Evolutionary conservation across 2,113 vertebrate genomes (phyloP).

Genomic region (Climacteris rufus): DNA sequence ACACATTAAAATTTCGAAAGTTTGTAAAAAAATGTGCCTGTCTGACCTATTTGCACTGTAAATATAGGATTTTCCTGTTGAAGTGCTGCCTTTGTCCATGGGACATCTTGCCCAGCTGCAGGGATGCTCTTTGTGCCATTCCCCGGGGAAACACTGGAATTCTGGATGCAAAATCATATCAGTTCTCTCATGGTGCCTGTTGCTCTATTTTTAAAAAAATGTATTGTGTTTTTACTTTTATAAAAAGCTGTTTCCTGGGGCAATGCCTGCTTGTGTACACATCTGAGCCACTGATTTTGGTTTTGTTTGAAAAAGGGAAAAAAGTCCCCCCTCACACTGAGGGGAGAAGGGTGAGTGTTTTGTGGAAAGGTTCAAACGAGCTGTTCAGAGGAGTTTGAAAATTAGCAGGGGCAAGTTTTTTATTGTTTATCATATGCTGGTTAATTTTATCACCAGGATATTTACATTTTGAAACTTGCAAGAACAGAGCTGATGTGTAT

Average conservation of each 20-base stretch:
- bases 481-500: background rate
- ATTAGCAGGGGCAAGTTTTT: background rate
- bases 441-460: background rate
- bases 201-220: background rate
- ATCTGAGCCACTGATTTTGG: background rate
- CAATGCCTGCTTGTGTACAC: background rate
- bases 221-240: background rate
- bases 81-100: background rate
- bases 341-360: background rate
- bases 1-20: background rate
- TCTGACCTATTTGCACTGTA: background rate
- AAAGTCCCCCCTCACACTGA: background rate
- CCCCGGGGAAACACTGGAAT: background rate
- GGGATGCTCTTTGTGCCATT: background rate
- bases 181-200: background rate
- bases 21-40: background rate
- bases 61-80: background rate
- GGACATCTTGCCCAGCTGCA: background rate
- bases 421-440: background rate
- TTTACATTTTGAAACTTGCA: background rate
- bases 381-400: background rate
- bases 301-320: background rate
- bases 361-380: background rate
- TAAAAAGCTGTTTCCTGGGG: background rate
- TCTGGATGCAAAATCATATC: background rate